Evolutionary conservation across 1,140 invertebrate genomes (phyloP), one percentile per base, ranked within the genome.

Genomic region (Wasmannia auropunctata): DNA sequence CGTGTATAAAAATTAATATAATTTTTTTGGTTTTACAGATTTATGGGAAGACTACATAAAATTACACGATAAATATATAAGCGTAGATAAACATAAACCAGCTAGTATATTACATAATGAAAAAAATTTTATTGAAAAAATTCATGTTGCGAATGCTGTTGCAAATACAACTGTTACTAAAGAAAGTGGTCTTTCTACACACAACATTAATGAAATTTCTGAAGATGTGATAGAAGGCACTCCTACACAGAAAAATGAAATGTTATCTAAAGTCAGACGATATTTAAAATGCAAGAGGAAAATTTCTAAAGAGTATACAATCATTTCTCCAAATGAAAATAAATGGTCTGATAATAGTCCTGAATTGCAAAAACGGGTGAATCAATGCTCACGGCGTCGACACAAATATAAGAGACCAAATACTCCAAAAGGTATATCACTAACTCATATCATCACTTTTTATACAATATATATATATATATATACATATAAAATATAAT

Each of bases 401-500:
- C n/a, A 93, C 65, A 94, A 92, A 87, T 94, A 92, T 81, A 80
- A 93, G 56, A 86, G 90, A 28, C 79, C 91, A 22, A 86, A 90
- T 34, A 95, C 95, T 37, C 95, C 95, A 46, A 91, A 87, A 86
- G 94, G 95, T 95, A n/a, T n/a, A n/a, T n/a, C n/a, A n/a, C n/a
- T n/a, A n/a, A n/a, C n/a, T n/a, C n/a, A n/a, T n/a, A n/a, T n/a
- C n/a, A n/a, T n/a, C n/a, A n/a, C n/a, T n/a, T n/a, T n/a, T n/a
- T n/a, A n/a, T n/a, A n/a, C n/a, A 93, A 31, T 31, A 72, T 62
- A n/a, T 16, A 51, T 63, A 58, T 28, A 63, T 7, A 40, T 7
- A 40, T 7, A 40, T 7, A 40, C 37, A 7, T 65, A 76, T 54
- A 67, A 62, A 46, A 34, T 46, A 43, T 63, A 40, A 34, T 80